These are phyloP conservation scores for Suncus etruscus DNA, from an alignment of 2,113 vertebrate genomes.

Conservation along the genomic window DNA sequence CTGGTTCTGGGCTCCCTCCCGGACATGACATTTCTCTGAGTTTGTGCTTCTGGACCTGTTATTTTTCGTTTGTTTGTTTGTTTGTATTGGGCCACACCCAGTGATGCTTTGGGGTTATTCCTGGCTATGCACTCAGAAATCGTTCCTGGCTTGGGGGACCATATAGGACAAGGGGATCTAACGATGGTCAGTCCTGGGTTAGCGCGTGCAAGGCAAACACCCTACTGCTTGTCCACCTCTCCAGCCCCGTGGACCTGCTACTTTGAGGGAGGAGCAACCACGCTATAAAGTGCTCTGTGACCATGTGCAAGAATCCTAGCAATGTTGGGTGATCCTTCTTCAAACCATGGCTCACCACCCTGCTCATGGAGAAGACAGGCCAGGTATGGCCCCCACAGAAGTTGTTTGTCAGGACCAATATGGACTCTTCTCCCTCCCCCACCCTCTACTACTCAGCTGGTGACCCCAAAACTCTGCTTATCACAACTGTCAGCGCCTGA, in stretches of 20 bases:
- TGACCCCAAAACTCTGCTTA: neutral
- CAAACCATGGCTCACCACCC: neutral
- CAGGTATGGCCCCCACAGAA: conserved; percentile 61
- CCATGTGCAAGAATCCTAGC: neutral
- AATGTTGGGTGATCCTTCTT: neutral
- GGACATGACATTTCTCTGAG: neutral
- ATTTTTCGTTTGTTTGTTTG: too few relatives aligned
- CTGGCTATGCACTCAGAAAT: too few relatives aligned
- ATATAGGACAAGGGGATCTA: too few relatives aligned
- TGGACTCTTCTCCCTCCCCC: neutral
- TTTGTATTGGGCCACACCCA: too few relatives aligned
- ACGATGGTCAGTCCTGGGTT: too few relatives aligned
- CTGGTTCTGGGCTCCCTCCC: neutral
- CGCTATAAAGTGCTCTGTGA: neutral
- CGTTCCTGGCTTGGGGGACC: too few relatives aligned
- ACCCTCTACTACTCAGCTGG: neutral
- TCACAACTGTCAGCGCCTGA: neutral
- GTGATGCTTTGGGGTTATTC: too few relatives aligned
- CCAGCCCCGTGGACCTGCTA: too few relatives aligned
- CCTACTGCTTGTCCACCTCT: too few relatives aligned
- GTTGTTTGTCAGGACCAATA: conserved; percentile 3
- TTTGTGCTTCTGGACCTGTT: neutral
- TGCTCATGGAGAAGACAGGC: neutral
- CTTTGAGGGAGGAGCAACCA: accelerated
- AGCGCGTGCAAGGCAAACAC: too few relatives aligned